Percentiles rank a stretch among this genome's conserved stretches.
Evolutionary conservation across 2,113 vertebrate species (phyloP).

Genomic region (Cyrtonyx montezumae): DNA sequence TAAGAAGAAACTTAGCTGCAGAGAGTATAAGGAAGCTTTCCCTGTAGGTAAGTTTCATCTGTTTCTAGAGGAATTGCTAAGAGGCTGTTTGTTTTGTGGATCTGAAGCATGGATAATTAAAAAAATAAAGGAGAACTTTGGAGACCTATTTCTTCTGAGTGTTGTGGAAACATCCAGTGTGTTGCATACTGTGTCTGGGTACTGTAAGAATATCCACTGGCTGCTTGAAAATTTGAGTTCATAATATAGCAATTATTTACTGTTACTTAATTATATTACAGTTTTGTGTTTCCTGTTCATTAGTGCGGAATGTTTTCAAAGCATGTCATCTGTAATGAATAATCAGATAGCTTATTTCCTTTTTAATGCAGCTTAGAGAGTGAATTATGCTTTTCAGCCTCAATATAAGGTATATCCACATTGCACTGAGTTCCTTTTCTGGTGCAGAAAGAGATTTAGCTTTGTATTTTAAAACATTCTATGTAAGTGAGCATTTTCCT

Average conservation of each 20-base stretch:
- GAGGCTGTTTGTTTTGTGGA: neutral
- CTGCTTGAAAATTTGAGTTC: neutral
- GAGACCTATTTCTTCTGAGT: neutral
- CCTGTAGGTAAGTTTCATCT: neutral
- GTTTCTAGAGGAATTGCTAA: neutral
- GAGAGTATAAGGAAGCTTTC: neutral
- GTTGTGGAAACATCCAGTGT: neutral
- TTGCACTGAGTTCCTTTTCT: neutral
- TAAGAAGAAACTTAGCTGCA: neutral
- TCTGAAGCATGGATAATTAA: neutral
- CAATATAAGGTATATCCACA: neutral
- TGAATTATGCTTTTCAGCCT: conserved; percentile 29
- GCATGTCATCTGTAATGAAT: conserved; percentile 3
- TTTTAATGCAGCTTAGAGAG: neutral
- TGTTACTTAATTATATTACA: neutral
- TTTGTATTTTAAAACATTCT: neutral
- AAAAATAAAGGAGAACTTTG: neutral
- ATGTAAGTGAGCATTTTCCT: neutral
- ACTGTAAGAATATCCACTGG: neutral
- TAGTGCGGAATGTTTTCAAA: conserved; percentile 1
- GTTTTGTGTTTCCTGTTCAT: conserved; percentile 14
- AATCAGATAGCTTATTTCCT: conserved; percentile 8
- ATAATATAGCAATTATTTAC: neutral
- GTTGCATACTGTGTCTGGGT: neutral
- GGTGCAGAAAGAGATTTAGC: neutral